phyloP scores from a whole-genome alignment of 2,888 invertebrate species.

The Ormyrus nitidulus region DNA sequence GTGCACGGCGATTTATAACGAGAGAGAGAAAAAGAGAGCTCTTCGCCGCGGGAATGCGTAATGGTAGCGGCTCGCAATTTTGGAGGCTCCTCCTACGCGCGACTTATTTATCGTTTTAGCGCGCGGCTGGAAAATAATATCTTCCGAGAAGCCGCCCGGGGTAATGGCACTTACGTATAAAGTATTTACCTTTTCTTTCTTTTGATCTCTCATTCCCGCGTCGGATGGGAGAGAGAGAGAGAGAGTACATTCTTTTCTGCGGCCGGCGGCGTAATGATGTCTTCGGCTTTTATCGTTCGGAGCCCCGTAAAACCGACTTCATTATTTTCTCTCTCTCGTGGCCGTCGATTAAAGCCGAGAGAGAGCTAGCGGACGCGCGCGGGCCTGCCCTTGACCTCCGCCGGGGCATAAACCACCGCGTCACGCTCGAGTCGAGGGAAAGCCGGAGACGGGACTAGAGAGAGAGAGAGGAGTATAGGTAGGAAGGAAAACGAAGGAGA shows the following conservation, averaged over 20 bases:
- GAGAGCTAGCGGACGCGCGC: neutral
- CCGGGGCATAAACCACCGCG: slow-evolving; percentile 33
- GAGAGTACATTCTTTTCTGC: neutral
- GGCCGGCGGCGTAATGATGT: slow-evolving; percentile 35
- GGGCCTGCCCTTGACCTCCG: slow-evolving; percentile 36
- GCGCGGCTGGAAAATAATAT: slow-evolving; percentile 41
- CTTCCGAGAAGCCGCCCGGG: slow-evolving; percentile 53
- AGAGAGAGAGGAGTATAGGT: neutral
- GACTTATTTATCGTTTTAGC: slow-evolving; percentile 51
- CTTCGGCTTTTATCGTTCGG: slow-evolving; percentile 38
- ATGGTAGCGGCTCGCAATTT: slow-evolving; percentile 52
- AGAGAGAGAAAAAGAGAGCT: slow-evolving; percentile 8
- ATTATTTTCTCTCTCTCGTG: slow-evolving; percentile 39
- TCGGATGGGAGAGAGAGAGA: too few species aligned
- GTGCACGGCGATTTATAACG: slow-evolving; percentile 51
- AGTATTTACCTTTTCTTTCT: slow-evolving; percentile 50
- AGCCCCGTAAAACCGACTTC: slow-evolving; percentile 48
- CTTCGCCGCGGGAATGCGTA: slow-evolving; percentile 43
- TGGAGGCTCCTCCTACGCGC: slow-evolving; percentile 4
- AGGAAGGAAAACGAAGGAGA: too few species aligned
- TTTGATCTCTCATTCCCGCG: slow-evolving; percentile 34
- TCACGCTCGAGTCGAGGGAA: slow-evolving; percentile 37
- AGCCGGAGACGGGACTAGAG: neutral
- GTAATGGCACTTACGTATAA: slow-evolving; percentile 40
- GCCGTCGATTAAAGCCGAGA: slow-evolving; percentile 34